A percentile compares a stretch with the other conserved stretches of the same genome.
Evolutionary conservation across 1,140 invertebrate species (phyloP).

Genomic region (Dendrolimus kikuchii): DNA sequence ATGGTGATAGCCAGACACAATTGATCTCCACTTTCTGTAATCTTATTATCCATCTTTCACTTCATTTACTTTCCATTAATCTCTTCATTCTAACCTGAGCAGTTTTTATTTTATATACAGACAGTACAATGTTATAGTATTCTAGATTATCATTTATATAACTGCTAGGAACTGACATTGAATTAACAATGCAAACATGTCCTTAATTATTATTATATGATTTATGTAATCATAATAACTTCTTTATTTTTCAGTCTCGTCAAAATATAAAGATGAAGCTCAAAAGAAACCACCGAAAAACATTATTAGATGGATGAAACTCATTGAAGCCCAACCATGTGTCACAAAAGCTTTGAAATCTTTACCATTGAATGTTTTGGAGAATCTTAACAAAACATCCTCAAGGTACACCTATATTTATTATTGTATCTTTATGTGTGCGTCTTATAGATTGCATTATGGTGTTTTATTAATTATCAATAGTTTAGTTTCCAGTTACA

Average conservation of each 20-base stretch:
- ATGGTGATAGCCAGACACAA: too few species aligned
- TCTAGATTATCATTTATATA: too few species aligned
- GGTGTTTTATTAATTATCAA: background rate
- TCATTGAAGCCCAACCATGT: constrained; percentile 74
- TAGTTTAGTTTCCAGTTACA: background rate
- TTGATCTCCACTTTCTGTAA: too few species aligned
- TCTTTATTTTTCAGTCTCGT: constrained; percentile 50
- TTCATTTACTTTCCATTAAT: too few species aligned
- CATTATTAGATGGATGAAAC: constrained; percentile 81
- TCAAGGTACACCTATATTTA: constrained; percentile 28
- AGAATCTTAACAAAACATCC: constrained; percentile 38
- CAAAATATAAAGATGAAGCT: constrained; percentile 60
- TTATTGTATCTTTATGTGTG: background rate
- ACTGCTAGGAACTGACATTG: too few species aligned
- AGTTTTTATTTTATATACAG: too few species aligned
- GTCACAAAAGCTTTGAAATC: constrained; percentile 73
- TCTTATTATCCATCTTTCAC: too few species aligned
- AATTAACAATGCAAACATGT: too few species aligned
- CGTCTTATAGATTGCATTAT: too few species aligned
- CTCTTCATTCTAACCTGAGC: too few species aligned
- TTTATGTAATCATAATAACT: background rate
- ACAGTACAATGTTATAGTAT: too few species aligned
- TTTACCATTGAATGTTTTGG: constrained; percentile 73
- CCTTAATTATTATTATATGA: too few species aligned
- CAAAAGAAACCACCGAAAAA: constrained; percentile 74